Conservation (phyloP, 2,888 invertebrate species). For the Diaperis boleti region DNA sequence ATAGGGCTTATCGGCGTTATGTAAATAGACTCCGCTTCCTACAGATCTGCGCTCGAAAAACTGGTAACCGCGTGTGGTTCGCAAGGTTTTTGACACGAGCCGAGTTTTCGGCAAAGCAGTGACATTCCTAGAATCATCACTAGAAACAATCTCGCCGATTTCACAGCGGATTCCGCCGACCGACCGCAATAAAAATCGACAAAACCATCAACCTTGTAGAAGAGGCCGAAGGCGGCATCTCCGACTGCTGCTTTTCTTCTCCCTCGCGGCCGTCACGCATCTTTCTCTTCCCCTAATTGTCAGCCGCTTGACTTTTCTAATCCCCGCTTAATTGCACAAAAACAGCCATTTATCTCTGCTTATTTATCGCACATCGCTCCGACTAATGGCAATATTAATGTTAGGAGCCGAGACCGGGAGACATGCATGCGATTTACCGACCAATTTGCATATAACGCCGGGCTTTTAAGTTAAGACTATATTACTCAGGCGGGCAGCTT, state of each 20-base stretch:
- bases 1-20: background rate
- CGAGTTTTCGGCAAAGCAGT: too few relatives aligned
- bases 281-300: constrained; percentile 17
- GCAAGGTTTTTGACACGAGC: too few relatives aligned
- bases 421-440: constrained; percentile 39
- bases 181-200: background rate
- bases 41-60: too few relatives aligned
- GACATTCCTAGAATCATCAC: too few relatives aligned
- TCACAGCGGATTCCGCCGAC: background rate
- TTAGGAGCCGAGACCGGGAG: constrained; percentile 30
- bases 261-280: background rate
- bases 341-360: constrained; percentile 30
- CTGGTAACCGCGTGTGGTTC: too few relatives aligned
- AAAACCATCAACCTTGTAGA: background rate
- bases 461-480: constrained; percentile 36
- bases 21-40: too few relatives aligned
- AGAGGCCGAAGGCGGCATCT: background rate
- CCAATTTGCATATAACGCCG: constrained; percentile 38
- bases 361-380: constrained; percentile 37
- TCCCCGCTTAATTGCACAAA: constrained; percentile 34
- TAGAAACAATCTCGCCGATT: too few relatives aligned
- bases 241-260: background rate
- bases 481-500: constrained; percentile 34
- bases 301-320: constrained; percentile 31
- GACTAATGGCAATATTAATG: constrained; percentile 41